Evolutionary conservation across 2,113 vertebrate species (phyloP), one percentile per base, ranked within the genome.

Genomic region (Dipodomys stephensi): DNA sequence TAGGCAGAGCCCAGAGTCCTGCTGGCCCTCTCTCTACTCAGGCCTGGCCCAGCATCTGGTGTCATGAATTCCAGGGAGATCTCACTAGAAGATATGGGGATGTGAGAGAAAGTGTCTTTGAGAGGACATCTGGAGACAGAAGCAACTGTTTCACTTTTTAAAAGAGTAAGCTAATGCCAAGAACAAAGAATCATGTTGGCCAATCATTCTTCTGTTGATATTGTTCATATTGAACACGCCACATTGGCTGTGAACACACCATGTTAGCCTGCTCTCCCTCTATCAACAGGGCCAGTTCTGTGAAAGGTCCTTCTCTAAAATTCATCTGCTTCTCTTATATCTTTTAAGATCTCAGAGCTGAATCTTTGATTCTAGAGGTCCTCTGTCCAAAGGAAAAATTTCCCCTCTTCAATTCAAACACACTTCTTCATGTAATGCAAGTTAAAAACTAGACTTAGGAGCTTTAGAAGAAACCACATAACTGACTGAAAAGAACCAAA

Each of bases 401-500:
- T 11, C 12, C 25, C 25, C 60, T 16, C 81, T 69, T 74, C 68
- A 86, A 69, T 89, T 79, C 60, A 79, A 62, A 15, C 10, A 30
- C 20, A 62, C 1, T 32, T 53, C 25, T 72, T 74, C 39, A 92
- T 72, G 62, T 28, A 69, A 44, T 89, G 23, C 13, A 69, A 62
- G 6, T 15, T 78, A 84, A 62, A 22, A 39, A 39, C 39, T 39
- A 39, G 39, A 39, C 3, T 39, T 39, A 57, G 53, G 46, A 67
- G 15, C 39, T 84, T 85, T 82, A 4, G 64, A 32, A 15, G 28
- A 49, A 90, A 83, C 1, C 19, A 71, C 27, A 12, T 23, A 25
- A 84, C 25, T 84, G 23, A 67, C 30, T 72, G 44, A 30, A 83
- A 83, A 91, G 27, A 76, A 90, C 28, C 44, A 73, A 86, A 91